phyloP scores from a whole-genome alignment of 92 coral and sea anemone genomes.

The Metridium senile region DNA sequence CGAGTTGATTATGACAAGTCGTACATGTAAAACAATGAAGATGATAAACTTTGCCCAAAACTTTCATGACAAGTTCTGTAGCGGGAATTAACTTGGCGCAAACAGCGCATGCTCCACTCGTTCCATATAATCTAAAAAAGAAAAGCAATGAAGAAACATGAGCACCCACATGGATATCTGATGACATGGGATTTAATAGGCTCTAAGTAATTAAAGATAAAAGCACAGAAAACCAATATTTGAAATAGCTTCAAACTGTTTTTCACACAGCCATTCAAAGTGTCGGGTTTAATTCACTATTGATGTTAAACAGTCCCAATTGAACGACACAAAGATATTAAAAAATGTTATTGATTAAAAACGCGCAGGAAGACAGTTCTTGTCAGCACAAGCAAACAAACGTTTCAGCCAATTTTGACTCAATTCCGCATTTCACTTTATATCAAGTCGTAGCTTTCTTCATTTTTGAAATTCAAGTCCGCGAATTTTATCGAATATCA shows the following conservation, averaged over 20 bases:
- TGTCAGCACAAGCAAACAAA: not conserved
- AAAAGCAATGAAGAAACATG: constrained; percentile 47
- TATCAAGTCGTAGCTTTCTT: not conserved
- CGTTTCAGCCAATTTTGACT: constrained; percentile 28
- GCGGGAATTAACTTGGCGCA: constrained; percentile 96
- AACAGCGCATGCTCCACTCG: constrained; percentile 99
- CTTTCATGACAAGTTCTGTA: constrained; percentile 98
- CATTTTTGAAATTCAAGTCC: too few relatives aligned
- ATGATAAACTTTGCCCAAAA: constrained; percentile 95
- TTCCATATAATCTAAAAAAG: constrained; percentile 88
- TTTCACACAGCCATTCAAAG: constrained; percentile 81
- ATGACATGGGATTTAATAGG: constrained; percentile 84
- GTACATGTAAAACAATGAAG: constrained; percentile 94
- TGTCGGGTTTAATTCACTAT: constrained; percentile 73
- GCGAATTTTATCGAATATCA: too few relatives aligned
- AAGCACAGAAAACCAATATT: constrained; percentile 88
- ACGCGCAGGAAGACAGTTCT: constrained; percentile 33
- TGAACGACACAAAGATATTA: constrained; percentile 61
- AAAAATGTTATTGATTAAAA: constrained; percentile 71
- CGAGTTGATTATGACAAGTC: constrained; percentile 92
- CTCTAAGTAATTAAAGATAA: constrained; percentile 90
- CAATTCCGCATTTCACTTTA: constrained; percentile 2
- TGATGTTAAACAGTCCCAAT: constrained; percentile 73
- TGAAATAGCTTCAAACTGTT: constrained; percentile 89
- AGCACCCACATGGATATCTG: constrained; percentile 57